Conservation (phyloP, 2,113 vertebrate genomes). For the Emydocephalus ijimae region DNA sequence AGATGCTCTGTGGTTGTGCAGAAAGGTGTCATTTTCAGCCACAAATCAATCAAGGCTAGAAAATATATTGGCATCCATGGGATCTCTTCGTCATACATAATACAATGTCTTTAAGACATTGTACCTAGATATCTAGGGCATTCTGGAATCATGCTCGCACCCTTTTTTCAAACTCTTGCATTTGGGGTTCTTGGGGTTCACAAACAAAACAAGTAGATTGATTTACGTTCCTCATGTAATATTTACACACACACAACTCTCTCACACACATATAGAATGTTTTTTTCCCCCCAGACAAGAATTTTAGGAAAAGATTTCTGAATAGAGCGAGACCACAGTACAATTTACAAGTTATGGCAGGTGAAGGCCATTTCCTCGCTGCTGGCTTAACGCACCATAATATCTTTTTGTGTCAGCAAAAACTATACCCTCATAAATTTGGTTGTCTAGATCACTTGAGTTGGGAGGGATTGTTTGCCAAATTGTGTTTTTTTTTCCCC, state of each 20-base stretch:
- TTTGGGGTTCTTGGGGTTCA: not conserved
- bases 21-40: not conserved
- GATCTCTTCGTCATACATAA: not conserved
- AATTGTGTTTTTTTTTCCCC: not conserved
- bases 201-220: not conserved
- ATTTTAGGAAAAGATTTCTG: not conserved
- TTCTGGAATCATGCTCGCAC: not conserved
- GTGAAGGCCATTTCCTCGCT: not conserved
- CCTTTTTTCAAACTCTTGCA: not conserved
- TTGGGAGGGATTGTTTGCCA: not conserved
- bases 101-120: no score
- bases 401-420: not conserved
- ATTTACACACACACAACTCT: not conserved
- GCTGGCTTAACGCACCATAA: not conserved
- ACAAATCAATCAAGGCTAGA: not conserved
- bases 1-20: not conserved
- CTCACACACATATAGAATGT: not conserved
- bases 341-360: slow-evolving; percentile 2
- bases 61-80: not conserved
- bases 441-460: not conserved
- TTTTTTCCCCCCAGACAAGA: not conserved
- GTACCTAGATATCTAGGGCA: not conserved
- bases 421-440: not conserved
- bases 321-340: not conserved
- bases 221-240: not conserved